phyloP scores from a whole-genome alignment of 2,888 invertebrate species.

The Andrena camellia region DNA sequence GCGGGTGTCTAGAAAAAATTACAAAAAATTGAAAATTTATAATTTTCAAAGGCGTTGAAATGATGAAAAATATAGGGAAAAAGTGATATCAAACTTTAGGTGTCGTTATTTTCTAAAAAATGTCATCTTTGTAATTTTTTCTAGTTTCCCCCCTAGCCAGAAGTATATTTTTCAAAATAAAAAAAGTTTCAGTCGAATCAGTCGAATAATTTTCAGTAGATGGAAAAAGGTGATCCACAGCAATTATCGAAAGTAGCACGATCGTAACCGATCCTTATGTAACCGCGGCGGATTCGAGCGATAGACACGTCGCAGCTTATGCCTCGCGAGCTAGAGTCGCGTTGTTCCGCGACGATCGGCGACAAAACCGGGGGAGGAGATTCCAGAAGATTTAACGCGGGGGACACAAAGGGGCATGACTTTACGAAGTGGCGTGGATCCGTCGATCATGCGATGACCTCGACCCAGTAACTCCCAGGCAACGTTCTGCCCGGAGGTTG shows the following conservation, averaged over 20 bases:
- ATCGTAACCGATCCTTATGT: background rate
- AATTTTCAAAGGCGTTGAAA: too few relatives aligned
- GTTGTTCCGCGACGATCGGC: background rate
- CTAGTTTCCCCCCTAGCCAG: too few relatives aligned
- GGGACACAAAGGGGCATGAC: background rate
- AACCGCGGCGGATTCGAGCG: background rate
- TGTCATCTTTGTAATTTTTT: too few relatives aligned
- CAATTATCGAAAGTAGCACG: background rate
- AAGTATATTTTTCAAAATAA: too few relatives aligned
- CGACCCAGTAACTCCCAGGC: slow-evolving; percentile 69
- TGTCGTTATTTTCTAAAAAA: too few relatives aligned
- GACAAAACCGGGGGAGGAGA: background rate
- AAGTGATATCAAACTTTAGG: too few relatives aligned
- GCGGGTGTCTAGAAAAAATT: too few relatives aligned
- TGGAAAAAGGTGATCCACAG: background rate
- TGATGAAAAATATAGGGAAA: too few relatives aligned
- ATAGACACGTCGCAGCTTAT: background rate
- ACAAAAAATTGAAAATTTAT: too few relatives aligned
- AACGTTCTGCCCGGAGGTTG: slow-evolving; percentile 50
- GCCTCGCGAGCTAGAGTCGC: background rate
- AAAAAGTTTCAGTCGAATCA: too few relatives aligned
- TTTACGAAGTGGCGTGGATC: slow-evolving; percentile 22
- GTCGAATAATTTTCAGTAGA: too few relatives aligned
- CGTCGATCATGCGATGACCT: slow-evolving; percentile 65
- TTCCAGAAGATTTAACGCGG: background rate